Evolutionary conservation across 1,140 invertebrate genomes (phyloP).

Genomic region (Bombus haemorrhoidalis): DNA sequence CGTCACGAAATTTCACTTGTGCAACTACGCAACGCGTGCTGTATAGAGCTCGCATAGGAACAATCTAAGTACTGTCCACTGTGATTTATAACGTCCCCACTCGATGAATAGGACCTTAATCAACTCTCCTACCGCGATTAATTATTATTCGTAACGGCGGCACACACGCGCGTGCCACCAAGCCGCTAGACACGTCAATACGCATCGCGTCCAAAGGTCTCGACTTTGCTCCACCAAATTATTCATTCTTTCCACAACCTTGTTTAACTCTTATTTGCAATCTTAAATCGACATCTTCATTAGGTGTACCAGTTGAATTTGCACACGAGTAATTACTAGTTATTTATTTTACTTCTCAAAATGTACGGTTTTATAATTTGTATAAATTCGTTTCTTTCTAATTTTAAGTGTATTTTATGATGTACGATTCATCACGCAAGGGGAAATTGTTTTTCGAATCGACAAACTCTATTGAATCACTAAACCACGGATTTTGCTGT

Average conservation of each 20-base stretch:
- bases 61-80: slow-evolving; percentile 12
- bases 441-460: neutral
- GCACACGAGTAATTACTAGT: neutral
- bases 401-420: neutral
- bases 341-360: neutral
- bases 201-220: neutral
- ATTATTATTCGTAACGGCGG: slow-evolving; percentile 50
- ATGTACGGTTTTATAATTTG: neutral
- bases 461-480: neutral
- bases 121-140: slow-evolving; percentile 50
- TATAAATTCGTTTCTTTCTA: neutral
- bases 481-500: no score
- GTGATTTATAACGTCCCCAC: slow-evolving; percentile 53
- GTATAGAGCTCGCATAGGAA: slow-evolving; percentile 7
- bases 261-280: neutral
- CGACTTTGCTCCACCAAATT: neutral
- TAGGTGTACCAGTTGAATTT: neutral
- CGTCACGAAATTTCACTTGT: slow-evolving; percentile 41
- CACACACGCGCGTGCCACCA: neutral
- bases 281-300: neutral
- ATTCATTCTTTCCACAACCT: neutral
- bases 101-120: slow-evolving; percentile 57
- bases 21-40: neutral
- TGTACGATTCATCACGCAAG: neutral
- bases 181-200: neutral